Conservation (phyloP, 2,888 invertebrate species). For the Prionchulus punctatus region DNA sequence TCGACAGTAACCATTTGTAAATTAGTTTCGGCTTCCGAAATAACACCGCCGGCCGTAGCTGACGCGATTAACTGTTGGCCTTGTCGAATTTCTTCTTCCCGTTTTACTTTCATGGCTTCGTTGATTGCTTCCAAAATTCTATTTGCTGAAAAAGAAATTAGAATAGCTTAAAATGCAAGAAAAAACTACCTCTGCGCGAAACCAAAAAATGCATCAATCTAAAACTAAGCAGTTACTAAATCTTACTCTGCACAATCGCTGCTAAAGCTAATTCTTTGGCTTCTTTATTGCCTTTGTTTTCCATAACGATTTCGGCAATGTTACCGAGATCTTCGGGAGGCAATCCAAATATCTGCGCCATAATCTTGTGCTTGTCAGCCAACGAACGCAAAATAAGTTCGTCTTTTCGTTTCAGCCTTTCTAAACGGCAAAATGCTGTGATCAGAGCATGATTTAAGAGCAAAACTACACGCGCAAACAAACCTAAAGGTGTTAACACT, state of each 20-base stretch:
- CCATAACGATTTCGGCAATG: not conserved
- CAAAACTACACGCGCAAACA: constrained; percentile 3
- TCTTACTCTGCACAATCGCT: constrained; percentile 24
- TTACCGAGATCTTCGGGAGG: constrained; percentile 15
- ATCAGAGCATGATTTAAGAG: not conserved
- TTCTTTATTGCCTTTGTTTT: constrained; percentile 6
- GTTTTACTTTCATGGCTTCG: constrained; percentile 13
- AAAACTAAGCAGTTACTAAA: not conserved
- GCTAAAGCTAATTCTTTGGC: constrained; percentile 24
- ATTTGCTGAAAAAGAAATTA: no score
- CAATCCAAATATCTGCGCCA: constrained; percentile 23
- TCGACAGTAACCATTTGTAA: constrained; percentile 7
- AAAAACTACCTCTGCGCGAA: no score
- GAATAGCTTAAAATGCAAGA: no score
- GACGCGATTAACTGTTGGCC: no score
- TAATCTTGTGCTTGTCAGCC: constrained; percentile 23
- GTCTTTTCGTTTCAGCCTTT: constrained; percentile 32
- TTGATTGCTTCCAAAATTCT: constrained; percentile 26
- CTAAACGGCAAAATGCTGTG: constrained; percentile 23
- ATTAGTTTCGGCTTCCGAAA: constrained; percentile 15
- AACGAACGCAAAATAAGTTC: constrained; percentile 19
- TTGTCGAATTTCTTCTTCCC: constrained; percentile 16
- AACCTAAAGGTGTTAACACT: constrained; percentile 33
- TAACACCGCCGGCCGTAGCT: not conserved
- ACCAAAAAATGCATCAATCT: no score